A percentile compares a stretch with the other conserved stretches of the same genome.
These are phyloP conservation scores for Aporophyla nigra DNA, from an alignment of 2,888 invertebrate species.

Conservation along the genomic window DNA sequence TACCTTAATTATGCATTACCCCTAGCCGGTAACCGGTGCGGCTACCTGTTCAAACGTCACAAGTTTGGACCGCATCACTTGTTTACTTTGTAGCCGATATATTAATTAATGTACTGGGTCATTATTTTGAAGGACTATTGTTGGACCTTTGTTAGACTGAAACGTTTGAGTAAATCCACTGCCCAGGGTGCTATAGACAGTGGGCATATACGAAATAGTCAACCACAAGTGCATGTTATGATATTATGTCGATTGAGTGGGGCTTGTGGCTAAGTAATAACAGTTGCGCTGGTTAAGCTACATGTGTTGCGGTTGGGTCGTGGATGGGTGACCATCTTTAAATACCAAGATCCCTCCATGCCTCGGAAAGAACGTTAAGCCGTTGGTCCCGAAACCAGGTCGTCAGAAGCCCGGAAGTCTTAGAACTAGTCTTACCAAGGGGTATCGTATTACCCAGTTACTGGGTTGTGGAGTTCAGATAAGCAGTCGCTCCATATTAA, in stretches of 20 bases:
- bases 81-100: constrained; percentile 46
- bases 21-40: constrained; percentile 25
- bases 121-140: neutral
- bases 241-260: neutral
- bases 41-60: constrained; percentile 48
- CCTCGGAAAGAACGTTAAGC: too few species aligned
- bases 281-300: too few species aligned
- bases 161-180: neutral
- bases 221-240: neutral
- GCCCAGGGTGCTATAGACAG: neutral
- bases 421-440: too few species aligned
- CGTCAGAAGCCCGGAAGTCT: too few species aligned
- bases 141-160: neutral
- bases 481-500: too few species aligned
- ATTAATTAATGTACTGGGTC: constrained; percentile 30
- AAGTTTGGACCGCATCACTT: constrained; percentile 32
- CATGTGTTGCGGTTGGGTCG: too few species aligned
- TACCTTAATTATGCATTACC: constrained; percentile 68
- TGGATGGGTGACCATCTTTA: too few species aligned
- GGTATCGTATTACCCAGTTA: too few species aligned
- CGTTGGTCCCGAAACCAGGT: too few species aligned
- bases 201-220: neutral
- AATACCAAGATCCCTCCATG: too few species aligned
- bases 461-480: too few species aligned
- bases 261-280: too few species aligned